Evolutionary conservation across 2,888 invertebrate species (phyloP).

Genomic region (Gnatocerus cornutus): DNA sequence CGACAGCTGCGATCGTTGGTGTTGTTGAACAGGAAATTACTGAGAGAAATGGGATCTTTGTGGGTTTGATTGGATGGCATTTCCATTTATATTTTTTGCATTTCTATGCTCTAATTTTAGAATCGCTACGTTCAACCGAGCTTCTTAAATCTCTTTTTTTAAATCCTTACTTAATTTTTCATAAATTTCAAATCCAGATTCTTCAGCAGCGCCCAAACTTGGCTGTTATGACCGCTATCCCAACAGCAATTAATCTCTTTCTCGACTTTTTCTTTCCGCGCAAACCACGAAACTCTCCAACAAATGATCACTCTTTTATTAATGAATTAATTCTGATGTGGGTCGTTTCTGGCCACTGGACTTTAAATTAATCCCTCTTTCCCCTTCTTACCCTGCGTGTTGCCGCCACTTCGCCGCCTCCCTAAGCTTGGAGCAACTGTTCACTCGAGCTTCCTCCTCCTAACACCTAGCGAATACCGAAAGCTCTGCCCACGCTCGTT

Average conservation of each 20-base stretch:
- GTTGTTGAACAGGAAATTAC: slow-evolving; percentile 8
- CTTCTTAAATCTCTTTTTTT: no score
- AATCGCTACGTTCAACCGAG: no score
- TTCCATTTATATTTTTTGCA: no score
- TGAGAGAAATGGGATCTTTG: neutral
- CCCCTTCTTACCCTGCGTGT: neutral
- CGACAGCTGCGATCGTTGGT: slow-evolving; percentile 18
- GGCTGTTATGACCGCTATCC: no score
- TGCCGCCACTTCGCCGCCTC: slow-evolving; percentile 21
- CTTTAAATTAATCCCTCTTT: slow-evolving; percentile 1
- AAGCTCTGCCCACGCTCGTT: slow-evolving; percentile 46
- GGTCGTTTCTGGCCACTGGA: neutral
- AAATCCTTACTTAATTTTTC: no score
- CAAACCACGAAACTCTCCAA: no score
- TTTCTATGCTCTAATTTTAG: no score
- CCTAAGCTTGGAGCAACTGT: slow-evolving; percentile 26
- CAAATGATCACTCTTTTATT: no score
- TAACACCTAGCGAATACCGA: slow-evolving; percentile 44
- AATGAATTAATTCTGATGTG: neutral
- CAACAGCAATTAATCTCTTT: no score
- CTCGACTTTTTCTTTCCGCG: no score
- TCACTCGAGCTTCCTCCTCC: slow-evolving; percentile 37
- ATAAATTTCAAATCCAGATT: no score
- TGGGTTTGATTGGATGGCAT: neutral
- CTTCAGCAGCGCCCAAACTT: no score